Base-by-base conservation (phyloP, 2,888 invertebrate species). In the Cryptocephalus moraei region DNA sequence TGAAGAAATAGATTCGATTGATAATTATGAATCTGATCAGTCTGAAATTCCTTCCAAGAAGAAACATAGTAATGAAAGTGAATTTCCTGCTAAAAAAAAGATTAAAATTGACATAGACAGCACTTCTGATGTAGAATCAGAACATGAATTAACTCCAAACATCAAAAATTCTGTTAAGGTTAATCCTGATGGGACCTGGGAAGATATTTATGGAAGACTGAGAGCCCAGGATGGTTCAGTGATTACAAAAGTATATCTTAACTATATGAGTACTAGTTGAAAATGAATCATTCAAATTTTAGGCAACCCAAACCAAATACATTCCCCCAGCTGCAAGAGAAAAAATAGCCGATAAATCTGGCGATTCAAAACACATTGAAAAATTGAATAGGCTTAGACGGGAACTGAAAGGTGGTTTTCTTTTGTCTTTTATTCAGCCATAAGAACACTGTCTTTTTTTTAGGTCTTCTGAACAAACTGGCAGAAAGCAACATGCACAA, bases 121-220 rank as follows among this genome's bases (percentile, higher is more conserved):
- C 22, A 22, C 43, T 33, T 42, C 50, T 39, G 45, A 48, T 32
- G 41, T 43, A 44, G 49, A 48, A n/a, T 49, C 45, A 41, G 56
- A 57, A 36, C 58, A 57, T 12, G 50, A 49, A 45, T 58, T 53
- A 32, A 41, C 47, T 52, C n/a, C n/a, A 39, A 46, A 50, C 6
- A 45, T 50, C 41, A 55, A 61, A 42, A 50, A 49, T 41, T 47
- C 47, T 39, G 49, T 13, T 8, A 51, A 51, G 50, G 48, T 48
- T 33, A 54, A 52, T 33, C n/a, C 54, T n/a, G 61, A 65, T 50
- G 67, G 67, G 36, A 62, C 67, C 8, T 86, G 85, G 84, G 91
- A 95, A 74, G 95, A 96, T 73, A 95, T 96, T 65, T 95, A 96
- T 71, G 95, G 95, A 0, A 76, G 94, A 49, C 78, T 84, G 56